Evolutionary conservation across 2,797 vertebrate species (phyloP).

Genomic region (Brotula barbata): DNA sequence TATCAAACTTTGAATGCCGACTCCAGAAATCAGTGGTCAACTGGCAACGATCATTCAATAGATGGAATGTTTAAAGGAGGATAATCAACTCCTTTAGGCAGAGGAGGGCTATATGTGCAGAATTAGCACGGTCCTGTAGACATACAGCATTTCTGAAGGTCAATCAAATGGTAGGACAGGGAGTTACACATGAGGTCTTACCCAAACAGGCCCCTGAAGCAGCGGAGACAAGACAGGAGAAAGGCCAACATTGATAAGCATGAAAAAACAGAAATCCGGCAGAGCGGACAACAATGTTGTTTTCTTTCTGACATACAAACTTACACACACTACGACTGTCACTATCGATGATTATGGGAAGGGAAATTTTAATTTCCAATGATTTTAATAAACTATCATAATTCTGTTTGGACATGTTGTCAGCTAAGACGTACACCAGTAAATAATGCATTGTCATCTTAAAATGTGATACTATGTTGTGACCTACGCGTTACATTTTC

Average conservation of each 20-base stretch:
- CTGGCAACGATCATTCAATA: not conserved
- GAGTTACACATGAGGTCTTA: slow-evolving; percentile 77
- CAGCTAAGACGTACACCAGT: too few relatives aligned
- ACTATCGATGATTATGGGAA: too few relatives aligned
- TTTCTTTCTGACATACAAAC: not conserved
- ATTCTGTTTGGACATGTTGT: too few relatives aligned
- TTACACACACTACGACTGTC: too few relatives aligned
- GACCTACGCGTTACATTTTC: too few relatives aligned
- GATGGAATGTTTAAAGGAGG: not conserved
- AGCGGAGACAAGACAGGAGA: slow-evolving; percentile 78
- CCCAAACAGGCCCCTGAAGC: slow-evolving; percentile 88
- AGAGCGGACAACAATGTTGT: slow-evolving; percentile 5
- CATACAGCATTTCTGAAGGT: slow-evolving; percentile 53
- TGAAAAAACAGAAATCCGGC: slow-evolving; percentile 49
- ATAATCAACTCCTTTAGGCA: slow-evolving; percentile 6
- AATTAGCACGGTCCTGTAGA: slow-evolving; percentile 17
- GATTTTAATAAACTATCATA: too few relatives aligned
- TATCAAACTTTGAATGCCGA: too few relatives aligned
- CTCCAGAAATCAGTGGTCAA: too few relatives aligned
- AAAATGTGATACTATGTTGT: too few relatives aligned
- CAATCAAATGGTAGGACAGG: slow-evolving; percentile 43
- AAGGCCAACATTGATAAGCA: slow-evolving; percentile 68
- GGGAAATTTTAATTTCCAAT: too few relatives aligned
- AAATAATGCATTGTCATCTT: too few relatives aligned
- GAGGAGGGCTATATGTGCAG: too few relatives aligned